Conservation (phyloP, 2,888 invertebrate genomes). For the Oxyscelio sp. region DNA sequence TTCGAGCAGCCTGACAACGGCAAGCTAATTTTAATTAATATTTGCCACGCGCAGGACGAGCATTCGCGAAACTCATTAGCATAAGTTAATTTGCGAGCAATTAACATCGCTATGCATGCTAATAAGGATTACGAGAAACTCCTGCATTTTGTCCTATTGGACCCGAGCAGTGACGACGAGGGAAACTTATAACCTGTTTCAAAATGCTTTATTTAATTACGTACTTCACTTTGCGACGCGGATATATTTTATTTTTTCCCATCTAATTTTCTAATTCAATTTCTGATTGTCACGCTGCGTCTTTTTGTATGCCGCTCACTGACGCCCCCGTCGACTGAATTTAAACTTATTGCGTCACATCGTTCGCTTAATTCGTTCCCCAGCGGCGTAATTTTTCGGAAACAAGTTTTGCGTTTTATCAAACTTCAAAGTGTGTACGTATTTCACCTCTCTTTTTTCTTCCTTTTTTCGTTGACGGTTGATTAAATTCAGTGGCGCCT, state of each 20-base stretch:
- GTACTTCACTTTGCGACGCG: constrained; percentile 38
- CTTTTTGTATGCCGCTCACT: constrained; percentile 30
- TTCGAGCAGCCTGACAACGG: constrained; percentile 55
- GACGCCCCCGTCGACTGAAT: constrained; percentile 9
- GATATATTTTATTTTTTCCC: constrained; percentile 15
- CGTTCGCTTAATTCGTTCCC: constrained; percentile 19
- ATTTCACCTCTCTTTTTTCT: too few relatives aligned
- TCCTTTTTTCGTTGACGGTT: not conserved
- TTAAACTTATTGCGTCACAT: constrained; percentile 28
- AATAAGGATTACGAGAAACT: constrained; percentile 73
- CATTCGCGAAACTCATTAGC: constrained; percentile 71
- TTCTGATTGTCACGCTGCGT: constrained; percentile 48
- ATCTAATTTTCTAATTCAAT: constrained; percentile 64
- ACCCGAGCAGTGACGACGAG: constrained; percentile 49
- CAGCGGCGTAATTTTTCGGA: constrained; percentile 24
- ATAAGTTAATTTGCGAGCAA: constrained; percentile 72
- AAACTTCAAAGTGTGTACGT: too few relatives aligned
- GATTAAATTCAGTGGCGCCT: too few relatives aligned
- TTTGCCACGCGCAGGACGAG: constrained; percentile 69
- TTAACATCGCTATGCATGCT: constrained; percentile 15
- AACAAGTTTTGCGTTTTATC: not conserved
- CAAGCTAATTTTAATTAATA: constrained; percentile 66
- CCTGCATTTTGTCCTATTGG: constrained; percentile 66
- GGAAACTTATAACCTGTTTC: constrained; percentile 64
- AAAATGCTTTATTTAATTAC: constrained; percentile 67